These are phyloP conservation scores for Apaloderma vittatum DNA, from an alignment of 2,113 vertebrate species.

Conservation along the genomic window DNA sequence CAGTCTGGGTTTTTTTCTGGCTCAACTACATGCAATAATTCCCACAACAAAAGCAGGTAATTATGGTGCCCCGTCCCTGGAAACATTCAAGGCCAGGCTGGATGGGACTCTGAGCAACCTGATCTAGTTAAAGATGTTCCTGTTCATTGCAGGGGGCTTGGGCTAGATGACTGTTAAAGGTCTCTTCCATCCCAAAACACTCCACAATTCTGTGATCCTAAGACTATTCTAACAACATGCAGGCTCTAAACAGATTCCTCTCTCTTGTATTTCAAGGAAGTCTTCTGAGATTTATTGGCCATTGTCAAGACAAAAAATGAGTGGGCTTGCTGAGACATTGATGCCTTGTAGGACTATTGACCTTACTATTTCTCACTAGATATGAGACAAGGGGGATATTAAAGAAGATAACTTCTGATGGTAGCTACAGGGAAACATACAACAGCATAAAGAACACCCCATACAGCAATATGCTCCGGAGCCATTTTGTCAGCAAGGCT, in stretches of 20 bases:
- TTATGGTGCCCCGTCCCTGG: background rate
- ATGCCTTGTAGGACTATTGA: background rate
- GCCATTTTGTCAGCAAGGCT: background rate
- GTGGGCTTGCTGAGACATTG: background rate
- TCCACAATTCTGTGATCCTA: background rate
- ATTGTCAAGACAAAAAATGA: background rate
- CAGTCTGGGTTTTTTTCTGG: background rate
- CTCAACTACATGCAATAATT: background rate
- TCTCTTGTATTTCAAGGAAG: background rate
- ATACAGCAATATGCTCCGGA: background rate
- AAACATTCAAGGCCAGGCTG: background rate
- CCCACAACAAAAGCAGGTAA: background rate
- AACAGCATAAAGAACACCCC: background rate
- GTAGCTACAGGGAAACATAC: background rate
- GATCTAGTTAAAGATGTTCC: background rate
- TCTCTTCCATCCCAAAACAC: background rate
- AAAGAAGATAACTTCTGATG: slow-evolving; percentile 6
- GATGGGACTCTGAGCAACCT: background rate
- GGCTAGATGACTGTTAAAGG: background rate
- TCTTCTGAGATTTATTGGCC: background rate
- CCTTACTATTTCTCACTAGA: slow-evolving; percentile 24
- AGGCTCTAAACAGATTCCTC: background rate
- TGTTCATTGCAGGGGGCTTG: background rate
- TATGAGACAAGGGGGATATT: background rate
- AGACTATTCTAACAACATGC: background rate